Evolutionary conservation across 2,797 vertebrate species (phyloP).

Genomic region (Pipistrellus kuhlii): DNA sequence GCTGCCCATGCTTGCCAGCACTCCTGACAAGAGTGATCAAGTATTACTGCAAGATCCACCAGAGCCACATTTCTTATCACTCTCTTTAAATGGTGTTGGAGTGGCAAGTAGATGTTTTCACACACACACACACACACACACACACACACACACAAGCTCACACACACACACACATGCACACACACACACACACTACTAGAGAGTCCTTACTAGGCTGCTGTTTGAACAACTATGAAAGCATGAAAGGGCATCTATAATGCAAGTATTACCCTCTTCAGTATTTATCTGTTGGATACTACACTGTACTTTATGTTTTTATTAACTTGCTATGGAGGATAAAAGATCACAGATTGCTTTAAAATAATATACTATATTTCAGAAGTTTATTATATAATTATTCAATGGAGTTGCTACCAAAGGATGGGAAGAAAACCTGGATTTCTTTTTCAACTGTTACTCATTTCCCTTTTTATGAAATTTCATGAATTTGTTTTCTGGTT

Average conservation of each 20-base stretch:
- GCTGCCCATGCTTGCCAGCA: neutral
- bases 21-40: neutral
- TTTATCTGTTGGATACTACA: neutral
- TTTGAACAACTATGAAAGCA: neutral
- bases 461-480: slow-evolving; percentile 37
- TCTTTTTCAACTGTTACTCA: neutral
- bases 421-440: neutral
- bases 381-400: neutral
- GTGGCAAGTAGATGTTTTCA: neutral
- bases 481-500: neutral
- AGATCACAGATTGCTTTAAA: neutral
- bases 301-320: neutral
- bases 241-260: neutral
- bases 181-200: neutral
- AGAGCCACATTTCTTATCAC: neutral
- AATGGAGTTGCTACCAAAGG: neutral
- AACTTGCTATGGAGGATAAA: neutral
- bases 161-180: neutral
- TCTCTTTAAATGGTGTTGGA: neutral
- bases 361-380: neutral
- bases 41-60: neutral
- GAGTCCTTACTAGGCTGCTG: neutral
- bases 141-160: neutral
- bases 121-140: neutral
- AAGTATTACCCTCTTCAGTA: neutral